These are phyloP conservation scores for Morpho helenor DNA, from an alignment of 2,888 invertebrate species.

Conservation along the genomic window DNA sequence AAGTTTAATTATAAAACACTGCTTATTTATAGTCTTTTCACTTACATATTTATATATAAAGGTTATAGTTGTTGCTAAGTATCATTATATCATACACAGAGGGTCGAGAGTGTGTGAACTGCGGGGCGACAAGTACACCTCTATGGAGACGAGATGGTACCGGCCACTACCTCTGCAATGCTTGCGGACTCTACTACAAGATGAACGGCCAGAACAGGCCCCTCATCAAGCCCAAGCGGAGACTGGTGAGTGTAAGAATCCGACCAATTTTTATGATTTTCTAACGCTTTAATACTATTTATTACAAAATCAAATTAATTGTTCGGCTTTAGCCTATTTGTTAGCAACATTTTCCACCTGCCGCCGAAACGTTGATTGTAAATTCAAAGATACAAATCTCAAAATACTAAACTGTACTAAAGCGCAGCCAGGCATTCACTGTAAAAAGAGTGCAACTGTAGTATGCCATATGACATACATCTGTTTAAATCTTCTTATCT, in stretches of 20 bases:
- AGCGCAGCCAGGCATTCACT: too few relatives aligned
- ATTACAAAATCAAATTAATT: too few relatives aligned
- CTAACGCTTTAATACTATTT: constrained; percentile 1
- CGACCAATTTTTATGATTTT: constrained; percentile 60
- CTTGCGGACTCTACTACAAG: constrained; percentile 99
- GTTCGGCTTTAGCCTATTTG: too few relatives aligned
- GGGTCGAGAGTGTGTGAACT: constrained; percentile 99
- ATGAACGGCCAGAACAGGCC: constrained; percentile 99
- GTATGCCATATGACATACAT: too few relatives aligned
- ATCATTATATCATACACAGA: constrained; percentile 75
- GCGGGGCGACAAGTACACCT: constrained; percentile 98
- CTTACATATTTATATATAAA: not conserved
- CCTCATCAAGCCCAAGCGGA: constrained; percentile 99
- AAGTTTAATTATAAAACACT: not conserved
- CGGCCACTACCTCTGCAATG: constrained; percentile 98
- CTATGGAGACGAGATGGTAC: constrained; percentile 98
- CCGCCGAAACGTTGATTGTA: too few relatives aligned
- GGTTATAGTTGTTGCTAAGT: too few relatives aligned
- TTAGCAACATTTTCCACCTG: too few relatives aligned
- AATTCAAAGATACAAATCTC: too few relatives aligned
- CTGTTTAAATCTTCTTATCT: too few relatives aligned
- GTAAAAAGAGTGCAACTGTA: too few relatives aligned
- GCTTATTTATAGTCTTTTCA: constrained; percentile 3
- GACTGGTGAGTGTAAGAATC: constrained; percentile 95
- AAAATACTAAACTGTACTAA: too few relatives aligned